phyloP scores from a whole-genome alignment of 2,797 vertebrate genomes.

The Otus scops region DNA sequence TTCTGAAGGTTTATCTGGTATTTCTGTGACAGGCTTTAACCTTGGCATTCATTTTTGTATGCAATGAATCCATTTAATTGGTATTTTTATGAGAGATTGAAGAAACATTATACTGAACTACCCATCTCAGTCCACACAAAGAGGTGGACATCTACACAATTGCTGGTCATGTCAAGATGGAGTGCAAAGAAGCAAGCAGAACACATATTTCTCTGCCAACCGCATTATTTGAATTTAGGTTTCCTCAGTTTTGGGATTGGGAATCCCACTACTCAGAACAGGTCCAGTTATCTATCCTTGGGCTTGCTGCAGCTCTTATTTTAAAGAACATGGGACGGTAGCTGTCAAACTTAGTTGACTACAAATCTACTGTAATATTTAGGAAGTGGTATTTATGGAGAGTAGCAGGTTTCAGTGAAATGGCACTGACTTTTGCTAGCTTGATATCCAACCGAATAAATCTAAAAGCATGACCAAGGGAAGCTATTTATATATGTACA shows the following conservation, averaged over 20 bases:
- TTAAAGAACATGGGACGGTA: neutral
- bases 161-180: neutral
- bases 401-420: neutral
- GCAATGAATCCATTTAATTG: neutral
- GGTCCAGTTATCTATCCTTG: neutral
- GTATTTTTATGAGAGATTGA: neutral
- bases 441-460: neutral
- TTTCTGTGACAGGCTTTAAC: neutral
- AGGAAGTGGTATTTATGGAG: neutral
- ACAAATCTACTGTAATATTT: neutral
- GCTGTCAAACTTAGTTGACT: neutral
- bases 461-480: neutral
- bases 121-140: neutral
- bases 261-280: neutral
- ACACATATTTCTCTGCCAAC: neutral
- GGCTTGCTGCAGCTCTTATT: neutral
- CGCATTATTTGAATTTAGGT: neutral
- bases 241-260: neutral
- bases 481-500: neutral
- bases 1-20: neutral
- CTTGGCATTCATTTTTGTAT: neutral
- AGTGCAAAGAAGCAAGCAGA: neutral
- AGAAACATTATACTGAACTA: neutral
- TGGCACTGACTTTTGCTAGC: neutral
- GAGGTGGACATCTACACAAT: neutral